A percentile compares a stretch with the other conserved stretches of the same genome.
Conservation (phyloP, 2,888 invertebrate genomes). For the Limnephilus auricula region DNA sequence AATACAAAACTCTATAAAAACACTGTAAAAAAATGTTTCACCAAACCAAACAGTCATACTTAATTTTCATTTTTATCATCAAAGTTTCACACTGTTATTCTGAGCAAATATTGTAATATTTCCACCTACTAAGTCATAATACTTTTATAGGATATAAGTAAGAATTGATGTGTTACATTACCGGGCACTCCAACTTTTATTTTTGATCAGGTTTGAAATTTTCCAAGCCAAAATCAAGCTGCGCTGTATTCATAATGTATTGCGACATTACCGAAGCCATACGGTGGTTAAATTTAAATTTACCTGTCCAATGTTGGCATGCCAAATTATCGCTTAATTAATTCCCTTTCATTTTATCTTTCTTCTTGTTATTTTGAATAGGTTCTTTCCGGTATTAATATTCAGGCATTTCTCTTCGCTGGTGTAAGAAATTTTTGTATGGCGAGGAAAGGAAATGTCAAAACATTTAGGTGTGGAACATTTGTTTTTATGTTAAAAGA, state of each 20-base stretch:
- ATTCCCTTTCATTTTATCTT: constrained; percentile 2
- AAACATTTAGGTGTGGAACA: not conserved
- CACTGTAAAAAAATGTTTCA: not conserved
- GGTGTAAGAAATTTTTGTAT: not conserved
- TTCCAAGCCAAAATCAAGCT: not conserved
- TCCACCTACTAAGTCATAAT: not conserved
- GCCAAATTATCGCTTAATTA: constrained; percentile 2
- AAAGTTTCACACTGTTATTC: not conserved
- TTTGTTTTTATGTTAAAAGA: not conserved
- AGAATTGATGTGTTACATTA: too few relatives aligned
- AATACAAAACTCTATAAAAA: too few relatives aligned
- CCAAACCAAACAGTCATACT: not conserved
- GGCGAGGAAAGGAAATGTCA: not conserved
- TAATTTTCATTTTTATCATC: too few relatives aligned
- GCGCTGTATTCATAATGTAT: not conserved
- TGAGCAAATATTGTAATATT: not conserved
- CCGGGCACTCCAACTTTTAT: not conserved
- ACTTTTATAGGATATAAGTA: not conserved
- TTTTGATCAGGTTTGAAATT: not conserved
- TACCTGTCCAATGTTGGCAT: not conserved
- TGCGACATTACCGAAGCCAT: not conserved
- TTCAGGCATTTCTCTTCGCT: not conserved
- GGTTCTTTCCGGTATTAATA: constrained; percentile 2
- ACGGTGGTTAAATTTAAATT: not conserved
- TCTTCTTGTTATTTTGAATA: not conserved